These are phyloP conservation scores for Hycleus cichorii DNA, from an alignment of 1,140 invertebrate genomes.

Conservation along the genomic window DNA sequence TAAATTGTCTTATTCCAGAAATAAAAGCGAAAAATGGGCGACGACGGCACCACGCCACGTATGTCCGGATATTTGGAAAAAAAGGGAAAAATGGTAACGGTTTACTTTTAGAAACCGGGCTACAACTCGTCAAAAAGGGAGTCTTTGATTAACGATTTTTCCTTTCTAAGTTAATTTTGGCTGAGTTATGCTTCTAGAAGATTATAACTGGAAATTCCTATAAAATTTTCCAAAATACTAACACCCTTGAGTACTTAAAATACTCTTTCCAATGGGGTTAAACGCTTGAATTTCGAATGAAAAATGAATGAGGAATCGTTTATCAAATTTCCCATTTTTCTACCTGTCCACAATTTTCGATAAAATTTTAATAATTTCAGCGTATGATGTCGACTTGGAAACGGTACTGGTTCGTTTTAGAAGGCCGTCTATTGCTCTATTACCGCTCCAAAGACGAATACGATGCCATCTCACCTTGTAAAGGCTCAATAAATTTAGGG, in stretches of 20 bases:
- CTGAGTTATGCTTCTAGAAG: background rate
- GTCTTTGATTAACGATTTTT: no score
- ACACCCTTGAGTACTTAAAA: no score
- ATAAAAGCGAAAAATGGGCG: background rate
- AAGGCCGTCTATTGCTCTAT: slow-evolving; percentile 47
- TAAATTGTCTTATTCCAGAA: no score
- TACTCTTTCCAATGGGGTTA: no score
- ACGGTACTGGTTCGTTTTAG: slow-evolving; percentile 49
- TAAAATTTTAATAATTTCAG: slow-evolving; percentile 27
- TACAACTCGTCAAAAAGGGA: no score
- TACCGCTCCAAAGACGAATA: slow-evolving; percentile 48
- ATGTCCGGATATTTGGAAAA: slow-evolving; percentile 46
- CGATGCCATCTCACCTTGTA: slow-evolving; percentile 44
- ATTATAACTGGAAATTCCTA: no score
- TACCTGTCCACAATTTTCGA: no score
- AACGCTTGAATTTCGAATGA: no score
- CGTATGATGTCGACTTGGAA: slow-evolving; percentile 44
- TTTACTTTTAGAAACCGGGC: no score
- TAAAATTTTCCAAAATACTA: no score
- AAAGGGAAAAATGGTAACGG: slow-evolving; percentile 42
- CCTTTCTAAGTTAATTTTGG: background rate
- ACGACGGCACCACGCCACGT: background rate
- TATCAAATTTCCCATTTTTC: no score
- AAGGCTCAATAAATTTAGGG: slow-evolving; percentile 48
- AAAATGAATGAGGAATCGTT: no score